These are phyloP conservation scores for Andrena flavipes DNA, from an alignment of 2,888 invertebrate genomes.

Conservation along the genomic window DNA sequence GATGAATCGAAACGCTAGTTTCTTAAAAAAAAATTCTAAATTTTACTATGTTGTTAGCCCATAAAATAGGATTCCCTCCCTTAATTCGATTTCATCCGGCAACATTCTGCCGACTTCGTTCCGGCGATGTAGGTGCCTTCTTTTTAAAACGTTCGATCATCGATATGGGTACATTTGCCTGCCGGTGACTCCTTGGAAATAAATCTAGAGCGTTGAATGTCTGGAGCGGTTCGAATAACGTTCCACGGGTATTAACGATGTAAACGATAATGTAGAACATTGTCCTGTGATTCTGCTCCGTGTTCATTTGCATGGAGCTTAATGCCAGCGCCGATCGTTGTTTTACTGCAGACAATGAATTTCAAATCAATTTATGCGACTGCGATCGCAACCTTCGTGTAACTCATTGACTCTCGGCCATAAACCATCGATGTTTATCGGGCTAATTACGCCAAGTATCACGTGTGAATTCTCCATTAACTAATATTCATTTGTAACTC, in stretches of 20 bases:
- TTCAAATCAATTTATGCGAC: constrained; percentile 66
- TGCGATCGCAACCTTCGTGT: constrained; percentile 59
- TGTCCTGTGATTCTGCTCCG: constrained; percentile 58
- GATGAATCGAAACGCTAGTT: too few relatives aligned
- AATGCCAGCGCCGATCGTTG: constrained; percentile 66
- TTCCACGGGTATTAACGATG: constrained; percentile 63
- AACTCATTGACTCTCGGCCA: constrained; percentile 40
- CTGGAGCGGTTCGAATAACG: constrained; percentile 42
- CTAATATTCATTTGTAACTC: neutral
- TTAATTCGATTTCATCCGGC: neutral
- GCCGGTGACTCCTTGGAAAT: constrained; percentile 42
- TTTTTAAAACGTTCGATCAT: neutral
- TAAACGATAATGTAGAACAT: constrained; percentile 70
- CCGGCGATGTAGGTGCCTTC: neutral
- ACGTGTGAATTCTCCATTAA: neutral
- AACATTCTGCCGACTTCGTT: neutral
- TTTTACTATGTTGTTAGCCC: too few relatives aligned
- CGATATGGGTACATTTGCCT: neutral
- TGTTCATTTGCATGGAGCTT: constrained; percentile 67
- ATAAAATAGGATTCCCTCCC: too few relatives aligned
- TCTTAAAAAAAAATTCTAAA: too few relatives aligned
- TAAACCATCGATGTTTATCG: constrained; percentile 43
- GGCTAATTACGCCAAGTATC: constrained; percentile 32
- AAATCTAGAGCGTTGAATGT: constrained; percentile 45
- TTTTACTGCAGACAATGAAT: constrained; percentile 68